phyloP scores from a whole-genome alignment of 2,888 invertebrate genomes.

The Metallyticus violacea region DNA sequence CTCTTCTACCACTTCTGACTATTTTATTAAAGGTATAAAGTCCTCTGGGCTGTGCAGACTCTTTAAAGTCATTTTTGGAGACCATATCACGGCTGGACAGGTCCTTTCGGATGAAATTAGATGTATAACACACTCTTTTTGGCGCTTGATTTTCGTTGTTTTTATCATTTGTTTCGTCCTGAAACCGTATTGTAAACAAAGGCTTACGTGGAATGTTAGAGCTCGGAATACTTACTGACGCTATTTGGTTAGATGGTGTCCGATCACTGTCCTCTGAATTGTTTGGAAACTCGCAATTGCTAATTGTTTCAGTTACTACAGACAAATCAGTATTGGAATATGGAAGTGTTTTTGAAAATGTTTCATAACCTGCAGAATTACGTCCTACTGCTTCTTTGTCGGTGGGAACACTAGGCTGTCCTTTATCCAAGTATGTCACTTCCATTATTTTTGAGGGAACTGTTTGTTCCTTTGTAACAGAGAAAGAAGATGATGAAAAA shows the following conservation, averaged over 20 bases:
- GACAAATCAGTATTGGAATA: neutral
- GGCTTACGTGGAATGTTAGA: neutral
- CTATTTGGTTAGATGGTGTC: neutral
- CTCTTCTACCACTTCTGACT: neutral
- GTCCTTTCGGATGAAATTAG: neutral
- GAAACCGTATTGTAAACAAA: neutral
- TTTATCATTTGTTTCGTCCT: neutral
- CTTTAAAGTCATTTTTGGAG: neutral
- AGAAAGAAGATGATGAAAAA: neutral
- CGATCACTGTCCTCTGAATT: neutral
- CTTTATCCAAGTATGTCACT: neutral
- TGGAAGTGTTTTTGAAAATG: neutral
- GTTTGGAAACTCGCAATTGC: no score
- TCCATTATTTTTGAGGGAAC: no score
- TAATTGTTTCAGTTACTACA: no score
- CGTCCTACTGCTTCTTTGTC: neutral
- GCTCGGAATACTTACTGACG: neutral
- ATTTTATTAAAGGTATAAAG: neutral
- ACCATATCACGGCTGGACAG: neutral
- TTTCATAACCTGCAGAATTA: neutral
- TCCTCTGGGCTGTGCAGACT: neutral
- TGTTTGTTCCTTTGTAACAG: neutral
- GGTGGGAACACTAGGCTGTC: neutral
- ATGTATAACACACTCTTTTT: neutral
- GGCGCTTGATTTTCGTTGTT: neutral